Conservation (phyloP, 2,888 invertebrate genomes). For the Chesias legatella region DNA sequence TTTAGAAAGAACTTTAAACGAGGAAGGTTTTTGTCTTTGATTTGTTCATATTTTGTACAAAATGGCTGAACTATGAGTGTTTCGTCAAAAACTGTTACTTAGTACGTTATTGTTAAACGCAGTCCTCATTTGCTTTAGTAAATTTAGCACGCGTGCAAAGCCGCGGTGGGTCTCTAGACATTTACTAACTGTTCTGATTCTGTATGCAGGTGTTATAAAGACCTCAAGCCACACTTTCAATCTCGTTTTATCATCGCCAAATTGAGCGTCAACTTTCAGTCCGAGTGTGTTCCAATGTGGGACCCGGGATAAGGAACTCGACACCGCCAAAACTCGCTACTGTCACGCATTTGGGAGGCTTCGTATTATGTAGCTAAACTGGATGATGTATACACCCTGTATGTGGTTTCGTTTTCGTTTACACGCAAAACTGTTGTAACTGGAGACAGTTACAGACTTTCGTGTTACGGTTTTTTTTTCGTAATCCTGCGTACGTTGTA, state of each 20-base stretch:
- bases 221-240: too few relatives aligned
- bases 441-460: conserved; percentile 38
- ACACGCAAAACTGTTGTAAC: conserved; percentile 66
- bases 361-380: conserved; percentile 36
- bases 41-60: too few relatives aligned
- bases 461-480: conserved; percentile 12
- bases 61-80: too few relatives aligned
- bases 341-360: conserved; percentile 71
- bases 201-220: too few relatives aligned
- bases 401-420: conserved; percentile 64
- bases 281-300: conserved; percentile 10
- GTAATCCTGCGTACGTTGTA: conserved; percentile 15
- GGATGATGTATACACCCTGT: conserved; percentile 53
- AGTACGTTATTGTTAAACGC: too few relatives aligned
- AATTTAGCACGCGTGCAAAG: too few relatives aligned
- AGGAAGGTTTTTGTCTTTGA: too few relatives aligned
- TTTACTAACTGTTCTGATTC: too few relatives aligned
- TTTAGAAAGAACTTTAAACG: too few relatives aligned
- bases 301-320: conserved; percentile 41
- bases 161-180: too few relatives aligned
- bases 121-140: too few relatives aligned
- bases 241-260: conserved; percentile 11
- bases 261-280: conserved; percentile 10
- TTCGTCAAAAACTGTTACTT: too few relatives aligned
- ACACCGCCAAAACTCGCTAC: conserved; percentile 73